phyloP scores from a whole-genome alignment of 2,888 invertebrate genomes.

The Girardia tigrina region DNA sequence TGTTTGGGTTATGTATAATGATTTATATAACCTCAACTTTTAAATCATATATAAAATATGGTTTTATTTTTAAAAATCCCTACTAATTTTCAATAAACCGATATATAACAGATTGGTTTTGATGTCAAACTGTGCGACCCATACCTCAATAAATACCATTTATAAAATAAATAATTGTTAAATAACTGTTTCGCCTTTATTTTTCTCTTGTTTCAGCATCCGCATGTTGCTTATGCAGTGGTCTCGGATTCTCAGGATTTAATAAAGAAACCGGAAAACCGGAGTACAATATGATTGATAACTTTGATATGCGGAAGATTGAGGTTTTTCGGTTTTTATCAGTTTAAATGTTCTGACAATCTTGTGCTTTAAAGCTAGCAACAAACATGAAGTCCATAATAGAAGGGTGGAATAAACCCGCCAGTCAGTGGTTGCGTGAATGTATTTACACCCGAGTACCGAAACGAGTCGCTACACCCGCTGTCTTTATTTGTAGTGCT shows the following conservation, averaged over 20 bases:
- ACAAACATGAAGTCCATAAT: neutral
- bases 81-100: too few relatives aligned
- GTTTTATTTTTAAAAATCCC: too few relatives aligned
- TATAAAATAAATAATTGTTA: neutral
- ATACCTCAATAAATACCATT: neutral
- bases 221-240: neutral
- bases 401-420: neutral
- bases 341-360: neutral
- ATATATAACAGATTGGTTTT: too few relatives aligned
- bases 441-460: constrained; percentile 2
- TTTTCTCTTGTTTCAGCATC: neutral
- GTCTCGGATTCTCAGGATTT: constrained; percentile 7
- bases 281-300: neutral
- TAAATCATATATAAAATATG: too few relatives aligned
- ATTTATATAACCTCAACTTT: too few relatives aligned
- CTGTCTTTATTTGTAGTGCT: constrained; percentile 38
- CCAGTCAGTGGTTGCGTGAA: neutral
- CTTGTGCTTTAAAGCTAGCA: neutral
- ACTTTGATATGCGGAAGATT: constrained; percentile 11
- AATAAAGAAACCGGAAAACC: neutral
- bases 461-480: constrained; percentile 31
- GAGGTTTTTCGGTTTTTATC: neutral
- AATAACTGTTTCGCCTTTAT: neutral
- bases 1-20: too few relatives aligned
- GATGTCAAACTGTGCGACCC: too few relatives aligned